Evolutionary conservation across 2,113 vertebrate genomes (phyloP), one percentile per base, ranked within the genome.

Genomic region (Aegotheles bennettii): DNA sequence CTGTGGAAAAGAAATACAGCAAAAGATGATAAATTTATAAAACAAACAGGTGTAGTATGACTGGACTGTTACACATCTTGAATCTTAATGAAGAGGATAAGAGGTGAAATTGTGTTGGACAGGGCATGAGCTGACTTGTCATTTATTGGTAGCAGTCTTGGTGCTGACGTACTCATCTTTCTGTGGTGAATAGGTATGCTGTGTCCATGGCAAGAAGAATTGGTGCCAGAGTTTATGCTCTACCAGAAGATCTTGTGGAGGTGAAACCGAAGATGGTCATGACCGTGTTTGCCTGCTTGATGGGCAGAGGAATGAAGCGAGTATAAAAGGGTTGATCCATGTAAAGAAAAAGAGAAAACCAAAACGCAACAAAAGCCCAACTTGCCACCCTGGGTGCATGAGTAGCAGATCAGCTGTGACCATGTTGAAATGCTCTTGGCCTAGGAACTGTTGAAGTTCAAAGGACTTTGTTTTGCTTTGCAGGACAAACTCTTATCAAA

Each of bases 271-370:
- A 99, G 97, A 99, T 99, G 99, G 99, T 99, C 96, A 99, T 99
- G 99, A 99, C 99, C 0, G 98, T 99, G 94, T 99, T 99, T 88
- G 99, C 99, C 35, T 99, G 99, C 96, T 98, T 99, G 98, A 99
- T 99, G 99, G 99, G 99, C 78, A 97, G 99, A 93, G 99, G 99
- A 81, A 99, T 99, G 99, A 99, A 99, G 96, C 96, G 97, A 92
- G 98, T 97, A 84, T 99, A 98, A 98, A 89, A 81, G 48, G 76
- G 73, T 75, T 60, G 42, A 76, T 93, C 71, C 67, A 54, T 7
- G 35, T 70, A 64, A 93, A 91, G 68, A 16, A 35, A 74, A 51
- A 51, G 60, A 74, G 35, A 42, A 25, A 60, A 33, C 7, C 4
- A 82, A 91, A 91, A 82, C 1, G 7, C 85, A 93, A 57, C 92